Evolutionary conservation across 2,888 invertebrate genomes (phyloP), one percentile per base, ranked within the genome.

Genomic region (Nasonia oneida): DNA sequence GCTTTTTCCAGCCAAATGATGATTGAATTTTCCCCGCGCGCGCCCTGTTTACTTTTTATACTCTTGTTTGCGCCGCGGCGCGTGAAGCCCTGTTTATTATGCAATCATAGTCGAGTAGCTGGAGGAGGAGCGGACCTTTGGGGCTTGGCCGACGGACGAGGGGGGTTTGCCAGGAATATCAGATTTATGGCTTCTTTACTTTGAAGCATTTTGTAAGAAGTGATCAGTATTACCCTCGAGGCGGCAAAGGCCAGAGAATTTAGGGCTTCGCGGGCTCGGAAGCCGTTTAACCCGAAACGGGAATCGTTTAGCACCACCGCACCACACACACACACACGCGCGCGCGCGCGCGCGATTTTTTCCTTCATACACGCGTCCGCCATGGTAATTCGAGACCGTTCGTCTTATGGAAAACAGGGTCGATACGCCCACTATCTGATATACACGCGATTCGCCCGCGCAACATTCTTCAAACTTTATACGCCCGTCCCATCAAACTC

Each of bases 111-210:
- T 67, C 39, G 23, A 18, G 84, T n/a, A n/a, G n/a, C 3, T 8
- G 57, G n/a, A 18, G 53, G 15, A 61, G n/a, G 57, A 61, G 57
- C n/a, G 3, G 29, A 10, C 64, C 61, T 75, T 70, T 12, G 67
- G 39, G 74, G 53, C 42, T 84, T 71, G 42, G 29, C 33, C 33
- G 75, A 10, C 50, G 42, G 23, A 4, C 50, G 42, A 15, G 67
- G 18, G 14, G 33, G 39, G 61, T 8, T 42, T 15, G 8, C 4
- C 29, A 29, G 6, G 57, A 86, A 70, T 83, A 57, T 33, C 23
- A 71, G 67, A 87, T 87, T 84, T 87, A 82, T 82, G 85, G 87
- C 85, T 85, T 87, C 85, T 85, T 78, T 47, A 64, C 74, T 74
- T 81, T 64, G 74, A 83, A 77, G 85, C 81, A 87, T 83, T 87